These are phyloP conservation scores for Neosilurus hyrtlii DNA, from an alignment of 2,797 vertebrate genomes.

Conservation along the genomic window DNA sequence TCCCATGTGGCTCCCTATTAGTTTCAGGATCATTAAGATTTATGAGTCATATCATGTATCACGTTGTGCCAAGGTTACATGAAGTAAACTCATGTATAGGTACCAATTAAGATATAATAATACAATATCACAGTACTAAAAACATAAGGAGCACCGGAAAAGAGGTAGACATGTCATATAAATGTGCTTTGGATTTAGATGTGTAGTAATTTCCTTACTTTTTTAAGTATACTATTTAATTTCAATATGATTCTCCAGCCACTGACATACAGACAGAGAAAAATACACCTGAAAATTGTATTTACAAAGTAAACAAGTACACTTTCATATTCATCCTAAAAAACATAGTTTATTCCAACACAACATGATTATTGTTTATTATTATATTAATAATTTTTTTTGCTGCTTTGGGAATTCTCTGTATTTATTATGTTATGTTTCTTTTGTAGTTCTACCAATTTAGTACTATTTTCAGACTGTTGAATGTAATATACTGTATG, in stretches of 20 bases:
- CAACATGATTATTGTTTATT: no score
- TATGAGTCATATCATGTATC: not conserved
- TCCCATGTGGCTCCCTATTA: not conserved
- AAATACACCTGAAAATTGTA: not conserved
- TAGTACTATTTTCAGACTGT: not conserved
- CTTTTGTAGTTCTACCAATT: not conserved
- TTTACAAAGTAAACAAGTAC: not conserved
- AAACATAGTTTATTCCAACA: not conserved
- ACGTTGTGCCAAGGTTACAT: conserved; percentile 3
- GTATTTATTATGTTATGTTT: not conserved
- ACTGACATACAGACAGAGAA: not conserved
- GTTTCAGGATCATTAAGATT: not conserved
- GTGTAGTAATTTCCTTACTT: not conserved
- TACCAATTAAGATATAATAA: not conserved
- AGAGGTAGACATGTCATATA: not conserved
- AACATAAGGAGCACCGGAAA: no score
- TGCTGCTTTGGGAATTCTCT: not conserved
- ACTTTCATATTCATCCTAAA: not conserved
- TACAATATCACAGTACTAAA: no score
- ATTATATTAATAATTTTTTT: no score
- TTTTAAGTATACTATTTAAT: not conserved
- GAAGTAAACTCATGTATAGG: not conserved
- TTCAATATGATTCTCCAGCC: not conserved
- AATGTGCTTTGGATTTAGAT: not conserved
- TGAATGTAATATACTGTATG: no score